phyloP scores from a whole-genome alignment of 2,888 invertebrate species.

The Acleris laterana region DNA sequence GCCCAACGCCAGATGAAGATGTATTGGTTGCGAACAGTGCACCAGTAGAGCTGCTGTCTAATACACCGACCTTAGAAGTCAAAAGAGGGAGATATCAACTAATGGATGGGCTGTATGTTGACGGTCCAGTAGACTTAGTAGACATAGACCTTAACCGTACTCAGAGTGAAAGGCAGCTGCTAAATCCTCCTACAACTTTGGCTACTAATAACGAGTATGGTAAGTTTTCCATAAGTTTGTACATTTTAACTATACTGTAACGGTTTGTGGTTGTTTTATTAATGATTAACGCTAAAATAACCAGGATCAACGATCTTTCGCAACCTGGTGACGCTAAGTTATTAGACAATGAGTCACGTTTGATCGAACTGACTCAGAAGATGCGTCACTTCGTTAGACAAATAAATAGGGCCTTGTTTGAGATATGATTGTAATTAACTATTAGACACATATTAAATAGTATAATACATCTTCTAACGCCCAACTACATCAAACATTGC shows the following conservation, averaged over 20 bases:
- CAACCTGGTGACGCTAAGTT: background rate
- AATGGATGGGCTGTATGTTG: constrained; percentile 62
- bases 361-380: constrained; percentile 25
- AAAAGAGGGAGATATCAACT: constrained; percentile 75
- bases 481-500: too few species aligned
- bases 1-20: constrained; percentile 39
- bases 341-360: constrained; percentile 19
- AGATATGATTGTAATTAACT: too few species aligned
- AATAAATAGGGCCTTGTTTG: constrained; percentile 16
- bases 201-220: constrained; percentile 68
- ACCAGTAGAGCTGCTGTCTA: constrained; percentile 57
- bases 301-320: background rate
- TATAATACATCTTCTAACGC: too few species aligned
- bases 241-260: background rate
- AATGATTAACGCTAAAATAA: background rate
- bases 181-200: constrained; percentile 57
- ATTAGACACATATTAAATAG: too few species aligned
- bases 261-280: background rate
- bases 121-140: constrained; percentile 57
- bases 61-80: constrained; percentile 55
- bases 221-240: constrained; percentile 47
- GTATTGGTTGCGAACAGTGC: constrained; percentile 43
- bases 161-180: constrained; percentile 67
- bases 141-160: constrained; percentile 52
- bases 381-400: constrained; percentile 23